Evolutionary conservation across 2,113 vertebrate genomes (phyloP), one percentile per base, ranked within the genome.

Genomic region (Numenius arquata): DNA sequence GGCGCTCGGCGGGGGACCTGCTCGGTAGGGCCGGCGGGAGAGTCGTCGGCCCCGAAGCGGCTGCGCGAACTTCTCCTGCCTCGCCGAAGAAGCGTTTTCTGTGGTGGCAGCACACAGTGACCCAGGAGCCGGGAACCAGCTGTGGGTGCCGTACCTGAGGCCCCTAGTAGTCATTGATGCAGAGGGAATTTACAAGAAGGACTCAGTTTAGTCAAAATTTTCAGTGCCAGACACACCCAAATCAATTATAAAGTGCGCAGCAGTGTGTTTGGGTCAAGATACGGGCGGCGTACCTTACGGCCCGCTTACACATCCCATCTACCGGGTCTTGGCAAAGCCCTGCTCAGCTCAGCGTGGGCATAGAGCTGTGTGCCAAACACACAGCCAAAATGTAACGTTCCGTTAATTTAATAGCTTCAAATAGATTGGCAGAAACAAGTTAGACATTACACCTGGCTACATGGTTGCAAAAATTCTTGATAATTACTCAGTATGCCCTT

Each of bases 91-190:
- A 3, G 29, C 5, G 9, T 36, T 38, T 34, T 38, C 6, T 22
- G 45, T 18, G 32, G 43, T 15, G 50, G 23, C 50, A 11, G 40
- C 65, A 11, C 45, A 4, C 3, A 21, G 23, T 12, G 29, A 11
- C 9, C 14, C 8, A 2, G 18, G 12, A 13, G 52, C 7, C 15
- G 1, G 27, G 5, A 17, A 3, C 8, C 8, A 0, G 0, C 13
- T 27, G 16, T 7, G 29, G 8, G 15, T 6, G 20, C 11, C 4
- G 1, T 43, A 4, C 11, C 17, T 17, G 12, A 59, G 41, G 22
- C 36, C 13, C 2, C 14, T 58, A 9, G 6, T 15, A 14, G 15
- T 19, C 4, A 9, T 15, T 21, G 50, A 3, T 27, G n/a, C 13
- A 25, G 25, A 8, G 19, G 15, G 41, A 10, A 7, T 36, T 40